A percentile compares a stretch with the other conserved stretches of the same genome.
These are phyloP conservation scores for Doris montereyensis DNA, from an alignment of 2,888 invertebrate genomes.

Conservation along the genomic window DNA sequence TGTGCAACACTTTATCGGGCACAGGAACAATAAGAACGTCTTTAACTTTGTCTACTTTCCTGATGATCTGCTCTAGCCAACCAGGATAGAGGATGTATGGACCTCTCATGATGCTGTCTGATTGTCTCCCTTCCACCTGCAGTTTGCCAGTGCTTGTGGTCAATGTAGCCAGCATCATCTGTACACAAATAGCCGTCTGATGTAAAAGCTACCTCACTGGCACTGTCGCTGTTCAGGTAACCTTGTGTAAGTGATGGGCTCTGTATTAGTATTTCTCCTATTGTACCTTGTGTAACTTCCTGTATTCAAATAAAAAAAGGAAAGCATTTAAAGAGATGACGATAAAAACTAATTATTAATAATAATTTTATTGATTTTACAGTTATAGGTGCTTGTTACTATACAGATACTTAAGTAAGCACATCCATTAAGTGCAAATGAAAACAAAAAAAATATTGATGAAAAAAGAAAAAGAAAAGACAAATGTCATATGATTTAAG, in stretches of 20 bases:
- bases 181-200: conserved; percentile 46
- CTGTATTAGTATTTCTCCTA: conserved; percentile 41
- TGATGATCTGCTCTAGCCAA: conserved; percentile 44
- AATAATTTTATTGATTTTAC: too few relatives aligned
- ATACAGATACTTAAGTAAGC: too few relatives aligned
- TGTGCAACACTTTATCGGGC: conserved; percentile 41
- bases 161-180: conserved; percentile 44
- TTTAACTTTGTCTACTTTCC: conserved; percentile 21
- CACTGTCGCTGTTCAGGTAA: conserved; percentile 41
- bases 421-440: too few relatives aligned
- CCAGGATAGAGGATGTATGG: conserved; percentile 45
- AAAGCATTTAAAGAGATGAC: not conserved
- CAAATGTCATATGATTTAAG: too few relatives aligned
- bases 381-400: too few relatives aligned
- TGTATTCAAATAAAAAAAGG: conserved; percentile 9
- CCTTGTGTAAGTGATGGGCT: conserved; percentile 37
- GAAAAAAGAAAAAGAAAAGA: too few relatives aligned
- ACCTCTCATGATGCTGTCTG: conserved; percentile 43
- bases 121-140: conserved; percentile 42
- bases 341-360: too few relatives aligned
- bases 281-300: conserved; percentile 33
- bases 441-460: too few relatives aligned
- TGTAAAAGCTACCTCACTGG: conserved; percentile 32
- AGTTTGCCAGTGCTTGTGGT: conserved; percentile 30
- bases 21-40: conserved; percentile 45